Percentiles rank a stretch among this genome's conserved stretches.
Evolutionary conservation across 1,140 invertebrate genomes (phyloP).

Genomic region (Lutraria rhynchaena): DNA sequence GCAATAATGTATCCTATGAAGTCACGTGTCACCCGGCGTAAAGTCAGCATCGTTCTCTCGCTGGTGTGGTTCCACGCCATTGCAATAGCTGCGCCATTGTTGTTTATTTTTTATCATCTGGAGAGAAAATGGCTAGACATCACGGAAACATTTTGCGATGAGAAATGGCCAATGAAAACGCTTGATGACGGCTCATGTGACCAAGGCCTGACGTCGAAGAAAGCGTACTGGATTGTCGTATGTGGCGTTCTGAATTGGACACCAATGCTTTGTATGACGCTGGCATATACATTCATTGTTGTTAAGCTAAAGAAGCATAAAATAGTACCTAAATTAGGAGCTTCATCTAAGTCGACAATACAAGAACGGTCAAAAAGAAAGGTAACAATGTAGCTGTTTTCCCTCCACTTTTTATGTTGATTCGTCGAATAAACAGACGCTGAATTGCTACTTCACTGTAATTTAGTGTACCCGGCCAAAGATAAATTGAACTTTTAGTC

Average conservation of each 20-base stretch:
- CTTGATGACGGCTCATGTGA: slow-evolving; percentile 65
- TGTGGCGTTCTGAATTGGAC: slow-evolving; percentile 83
- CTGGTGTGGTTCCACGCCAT: slow-evolving; percentile 81
- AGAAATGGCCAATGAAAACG: slow-evolving; percentile 69
- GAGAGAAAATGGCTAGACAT: slow-evolving; percentile 72
- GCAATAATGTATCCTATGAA: slow-evolving; percentile 83
- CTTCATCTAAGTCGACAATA: slow-evolving; percentile 66
- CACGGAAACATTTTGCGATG: slow-evolving; percentile 73
- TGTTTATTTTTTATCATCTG: slow-evolving; percentile 78
- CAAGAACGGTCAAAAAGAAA: slow-evolving; percentile 73
- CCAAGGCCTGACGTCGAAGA: slow-evolving; percentile 66
- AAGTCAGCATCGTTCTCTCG: slow-evolving; percentile 79
- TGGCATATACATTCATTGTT: slow-evolving; percentile 82
- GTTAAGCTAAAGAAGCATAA: slow-evolving; percentile 74
- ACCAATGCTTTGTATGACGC: slow-evolving; percentile 82
- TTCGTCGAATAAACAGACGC: too few species aligned
- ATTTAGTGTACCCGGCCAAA: too few species aligned
- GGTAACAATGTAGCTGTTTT: too few species aligned
- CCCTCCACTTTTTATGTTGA: too few species aligned
- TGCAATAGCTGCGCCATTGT: slow-evolving; percentile 79
- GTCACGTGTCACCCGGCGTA: slow-evolving; percentile 80
- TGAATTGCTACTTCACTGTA: too few species aligned
- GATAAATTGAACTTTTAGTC: too few species aligned
- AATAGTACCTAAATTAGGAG: slow-evolving; percentile 66
- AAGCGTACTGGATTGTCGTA: slow-evolving; percentile 82